Conservation (phyloP, 2,888 invertebrate species). For the Lamellibrachia columna region DNA sequence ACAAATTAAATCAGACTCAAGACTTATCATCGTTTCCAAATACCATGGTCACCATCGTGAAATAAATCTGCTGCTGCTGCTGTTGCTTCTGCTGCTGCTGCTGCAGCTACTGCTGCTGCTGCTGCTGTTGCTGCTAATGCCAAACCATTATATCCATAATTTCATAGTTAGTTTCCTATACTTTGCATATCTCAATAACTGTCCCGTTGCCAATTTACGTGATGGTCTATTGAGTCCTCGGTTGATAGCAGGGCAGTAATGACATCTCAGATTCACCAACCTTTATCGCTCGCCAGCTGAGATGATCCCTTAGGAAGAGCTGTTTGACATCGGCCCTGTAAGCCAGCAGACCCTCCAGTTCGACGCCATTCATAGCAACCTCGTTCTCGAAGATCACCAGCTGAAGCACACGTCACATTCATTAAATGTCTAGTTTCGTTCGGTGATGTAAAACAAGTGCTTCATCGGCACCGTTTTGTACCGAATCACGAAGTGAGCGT, state of each 20-base stretch:
- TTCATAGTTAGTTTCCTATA: not conserved
- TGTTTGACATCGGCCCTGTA: slow-evolving; percentile 43
- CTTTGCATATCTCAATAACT: not conserved
- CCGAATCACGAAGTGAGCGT: too few relatives aligned
- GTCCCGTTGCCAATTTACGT: not conserved
- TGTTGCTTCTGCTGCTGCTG: too few relatives aligned
- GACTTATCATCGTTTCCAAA: too few relatives aligned
- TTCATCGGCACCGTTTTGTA: too few relatives aligned
- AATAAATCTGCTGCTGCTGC: too few relatives aligned
- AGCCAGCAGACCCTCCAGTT: slow-evolving; percentile 43
- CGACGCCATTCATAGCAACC: slow-evolving; percentile 40
- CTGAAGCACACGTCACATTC: slow-evolving; percentile 28
- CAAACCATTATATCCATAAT: too few relatives aligned
- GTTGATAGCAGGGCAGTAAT: not conserved
- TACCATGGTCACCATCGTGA: too few relatives aligned
- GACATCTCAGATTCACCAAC: slow-evolving; percentile 26
- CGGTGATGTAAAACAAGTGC: too few relatives aligned
- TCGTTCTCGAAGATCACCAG: slow-evolving; percentile 42
- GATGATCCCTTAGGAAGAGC: slow-evolving; percentile 43
- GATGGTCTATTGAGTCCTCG: too few relatives aligned
- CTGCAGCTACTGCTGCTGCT: too few relatives aligned
- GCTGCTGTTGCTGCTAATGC: too few relatives aligned
- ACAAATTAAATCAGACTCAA: too few relatives aligned
- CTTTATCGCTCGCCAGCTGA: slow-evolving; percentile 43
- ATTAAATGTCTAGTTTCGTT: not conserved